phyloP scores from a whole-genome alignment of 2,888 invertebrate genomes.

The Polyommatus icarus region DNA sequence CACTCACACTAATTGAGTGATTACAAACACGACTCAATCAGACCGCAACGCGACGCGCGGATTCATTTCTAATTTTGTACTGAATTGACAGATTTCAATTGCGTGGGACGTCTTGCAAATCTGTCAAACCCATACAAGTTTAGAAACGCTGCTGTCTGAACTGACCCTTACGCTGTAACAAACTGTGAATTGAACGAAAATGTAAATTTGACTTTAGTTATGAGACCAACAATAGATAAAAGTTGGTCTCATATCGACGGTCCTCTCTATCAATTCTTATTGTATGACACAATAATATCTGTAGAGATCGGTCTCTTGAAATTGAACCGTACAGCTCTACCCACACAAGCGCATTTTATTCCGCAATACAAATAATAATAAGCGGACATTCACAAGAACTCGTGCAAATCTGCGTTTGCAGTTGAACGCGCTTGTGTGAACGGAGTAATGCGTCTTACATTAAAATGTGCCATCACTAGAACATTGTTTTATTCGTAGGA shows the following conservation, averaged over 20 bases:
- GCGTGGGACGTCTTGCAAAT: too few species aligned
- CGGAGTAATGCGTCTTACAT: slow-evolving; percentile 33
- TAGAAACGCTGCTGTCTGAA: too few species aligned
- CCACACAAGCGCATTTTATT: background rate
- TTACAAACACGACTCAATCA: too few species aligned
- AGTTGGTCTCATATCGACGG: background rate
- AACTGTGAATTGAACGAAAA: background rate
- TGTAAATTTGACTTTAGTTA: background rate
- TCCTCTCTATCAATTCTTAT: background rate
- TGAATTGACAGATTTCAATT: too few species aligned
- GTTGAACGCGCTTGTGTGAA: background rate
- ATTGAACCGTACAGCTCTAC: background rate
- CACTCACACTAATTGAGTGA: too few species aligned
- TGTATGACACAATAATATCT: background rate
- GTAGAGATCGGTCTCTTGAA: slow-evolving; percentile 2
- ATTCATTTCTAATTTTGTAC: too few species aligned
- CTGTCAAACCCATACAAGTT: too few species aligned
- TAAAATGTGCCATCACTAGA: slow-evolving; percentile 44
- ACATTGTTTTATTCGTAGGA: slow-evolving; percentile 45
- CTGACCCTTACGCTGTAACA: too few species aligned
- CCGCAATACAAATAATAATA: slow-evolving; percentile 6
- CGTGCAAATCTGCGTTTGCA: background rate
- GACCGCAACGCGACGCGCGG: too few species aligned
- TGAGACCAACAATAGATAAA: background rate
- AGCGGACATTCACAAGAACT: background rate